These are phyloP conservation scores for Cepaea nemoralis DNA, from an alignment of 1,140 invertebrate genomes.

Conservation along the genomic window DNA sequence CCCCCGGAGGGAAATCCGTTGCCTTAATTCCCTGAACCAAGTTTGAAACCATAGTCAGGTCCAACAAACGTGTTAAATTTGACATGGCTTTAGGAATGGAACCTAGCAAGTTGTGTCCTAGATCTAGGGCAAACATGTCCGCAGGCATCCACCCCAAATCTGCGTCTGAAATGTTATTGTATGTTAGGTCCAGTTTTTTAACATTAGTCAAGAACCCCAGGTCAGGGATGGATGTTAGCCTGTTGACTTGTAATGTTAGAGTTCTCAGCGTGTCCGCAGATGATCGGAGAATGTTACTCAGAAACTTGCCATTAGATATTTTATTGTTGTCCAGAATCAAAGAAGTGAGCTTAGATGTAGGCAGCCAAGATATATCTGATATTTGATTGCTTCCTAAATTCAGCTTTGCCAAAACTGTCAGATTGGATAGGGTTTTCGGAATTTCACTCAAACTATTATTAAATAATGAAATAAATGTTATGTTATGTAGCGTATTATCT, in stretches of 20 bases:
- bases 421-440: not conserved
- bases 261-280: not conserved
- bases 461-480: not conserved
- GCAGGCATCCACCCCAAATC: not conserved
- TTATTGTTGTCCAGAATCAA: not conserved
- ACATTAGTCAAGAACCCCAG: not conserved
- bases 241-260: not conserved
- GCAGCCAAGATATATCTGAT: not conserved
- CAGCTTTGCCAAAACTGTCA: not conserved
- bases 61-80: not conserved
- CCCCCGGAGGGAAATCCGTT: not conserved
- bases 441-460: not conserved
- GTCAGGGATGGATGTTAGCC: not conserved
- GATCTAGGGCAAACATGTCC: not conserved
- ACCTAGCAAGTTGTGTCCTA: not conserved
- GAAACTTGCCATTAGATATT: not conserved
- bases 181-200: not conserved
- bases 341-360: not conserved
- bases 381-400: not conserved
- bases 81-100: not conserved
- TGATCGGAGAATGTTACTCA: not conserved
- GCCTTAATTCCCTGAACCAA: not conserved
- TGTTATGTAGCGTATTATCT: not conserved
- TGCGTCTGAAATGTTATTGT: not conserved
- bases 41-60: not conserved